Base-by-base conservation (phyloP, 2,888 invertebrate genomes). In the Craniophora ligustri region DNA sequence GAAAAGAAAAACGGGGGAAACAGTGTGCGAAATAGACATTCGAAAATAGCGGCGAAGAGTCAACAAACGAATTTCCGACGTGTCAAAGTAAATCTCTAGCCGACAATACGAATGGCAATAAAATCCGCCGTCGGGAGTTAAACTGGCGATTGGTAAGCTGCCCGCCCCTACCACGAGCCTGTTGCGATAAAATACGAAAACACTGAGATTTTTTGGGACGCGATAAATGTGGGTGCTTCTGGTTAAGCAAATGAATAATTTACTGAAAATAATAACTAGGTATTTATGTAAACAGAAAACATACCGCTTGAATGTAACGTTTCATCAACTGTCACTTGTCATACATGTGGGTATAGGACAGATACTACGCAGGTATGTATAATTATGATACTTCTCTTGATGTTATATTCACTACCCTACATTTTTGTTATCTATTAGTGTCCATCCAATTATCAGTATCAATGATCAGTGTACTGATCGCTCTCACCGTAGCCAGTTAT, bases 101-200 rank as follows among this genome's bases (percentile, higher is more conserved):
- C 86, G 89, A 89, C 90, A 92, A 90, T 88, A 89, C 88, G 92
- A 87, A 91, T 91, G 91, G 90, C 89, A 91, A 88, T 89, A 88
- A 91, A 92, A 92, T 89, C 92, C 91, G 72, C 79, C 78, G 76
- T 63, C 80, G 84, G 80, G 84, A 83, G 85, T 79, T 81, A 67
- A 82, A 76, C 82, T 78, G 82, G 82, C 82, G 84, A 88, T 87
- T 82, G 85, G 86, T 86, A 86, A 89, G 88, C 87, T 79, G 54
- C 49, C 62, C 42, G 59, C 86, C 87, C 88, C 81, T 88, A 86
- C 89, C 63, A 84, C 35, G 62, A 28, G 46, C 10, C 14, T 38
- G 32, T 49, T 58, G 34, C 46, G 55, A 35, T 65, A 57, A 60
- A 62, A 57, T 56, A 54, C 62, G 35, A 51, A 47, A 23, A 14